Percentiles rank a stretch among this genome's conserved stretches.
Evolutionary conservation across 2,113 vertebrate genomes (phyloP).

Genomic region (Philantomba maxwellii): DNA sequence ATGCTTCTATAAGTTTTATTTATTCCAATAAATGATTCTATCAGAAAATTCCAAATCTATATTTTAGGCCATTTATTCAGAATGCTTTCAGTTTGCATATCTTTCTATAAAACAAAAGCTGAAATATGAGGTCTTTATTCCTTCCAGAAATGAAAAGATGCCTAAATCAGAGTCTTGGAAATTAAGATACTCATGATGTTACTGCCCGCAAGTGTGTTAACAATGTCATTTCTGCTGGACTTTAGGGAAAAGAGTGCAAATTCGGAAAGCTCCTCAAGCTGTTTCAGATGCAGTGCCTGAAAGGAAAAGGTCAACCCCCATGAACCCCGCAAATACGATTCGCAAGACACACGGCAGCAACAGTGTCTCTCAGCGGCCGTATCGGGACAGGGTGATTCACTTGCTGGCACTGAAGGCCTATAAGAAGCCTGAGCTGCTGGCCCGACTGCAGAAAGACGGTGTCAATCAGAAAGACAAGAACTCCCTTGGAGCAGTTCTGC

Average conservation of each 20-base stretch:
- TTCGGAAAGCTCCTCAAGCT: constrained; percentile 84
- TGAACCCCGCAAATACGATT: constrained; percentile 88
- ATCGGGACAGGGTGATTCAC: constrained; percentile 90
- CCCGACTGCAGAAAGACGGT: constrained; percentile 88
- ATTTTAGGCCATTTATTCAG: not conserved
- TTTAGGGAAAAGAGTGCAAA: constrained; percentile 86
- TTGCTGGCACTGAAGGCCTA: constrained; percentile 89
- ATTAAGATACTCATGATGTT: not conserved
- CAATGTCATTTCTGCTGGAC: constrained; percentile 30
- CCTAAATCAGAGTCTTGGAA: constrained; percentile 15
- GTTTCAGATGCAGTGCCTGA: constrained; percentile 83
- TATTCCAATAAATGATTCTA: not conserved
- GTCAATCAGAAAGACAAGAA: constrained; percentile 89
- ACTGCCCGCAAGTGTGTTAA: not conserved
- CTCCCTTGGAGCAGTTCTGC: constrained; percentile 78
- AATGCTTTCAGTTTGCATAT: not conserved
- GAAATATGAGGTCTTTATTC: constrained; percentile 22
- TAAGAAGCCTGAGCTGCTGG: constrained; percentile 93
- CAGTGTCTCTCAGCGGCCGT: constrained; percentile 84
- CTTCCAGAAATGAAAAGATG: constrained; percentile 16
- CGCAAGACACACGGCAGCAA: constrained; percentile 82
- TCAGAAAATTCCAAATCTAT: not conserved
- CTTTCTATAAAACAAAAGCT: constrained; percentile 20
- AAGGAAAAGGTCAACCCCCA: constrained; percentile 88
- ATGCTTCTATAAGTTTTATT: not conserved